Conservation (phyloP, 2,888 invertebrate genomes). For the Bombyx huttoni region DNA sequence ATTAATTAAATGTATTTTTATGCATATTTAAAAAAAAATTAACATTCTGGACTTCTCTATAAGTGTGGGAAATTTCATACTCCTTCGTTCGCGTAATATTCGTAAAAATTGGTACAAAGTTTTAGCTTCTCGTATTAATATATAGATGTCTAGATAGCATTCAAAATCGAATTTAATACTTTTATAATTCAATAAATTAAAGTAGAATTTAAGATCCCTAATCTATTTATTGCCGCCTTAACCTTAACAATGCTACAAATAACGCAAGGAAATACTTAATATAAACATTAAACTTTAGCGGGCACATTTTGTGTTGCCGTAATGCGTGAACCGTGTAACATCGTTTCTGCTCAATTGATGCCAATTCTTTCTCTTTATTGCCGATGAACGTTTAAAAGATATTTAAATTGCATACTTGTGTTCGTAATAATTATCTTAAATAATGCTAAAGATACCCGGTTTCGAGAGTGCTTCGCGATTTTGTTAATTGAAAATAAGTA, state of each 20-base stretch:
- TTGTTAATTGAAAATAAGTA: neutral
- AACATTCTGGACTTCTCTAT: no score
- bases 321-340: slow-evolving; percentile 68
- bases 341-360: slow-evolving; percentile 23
- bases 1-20: no score
- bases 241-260: slow-evolving; percentile 6
- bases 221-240: slow-evolving; percentile 6
- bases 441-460: neutral
- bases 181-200: no score
- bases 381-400: slow-evolving; percentile 33
- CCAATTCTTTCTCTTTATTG: slow-evolving; percentile 35
- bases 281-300: slow-evolving; percentile 63
- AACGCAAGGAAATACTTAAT: slow-evolving; percentile 16
- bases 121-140: no score
- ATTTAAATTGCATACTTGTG: slow-evolving; percentile 31
- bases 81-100: no score
- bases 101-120: no score
- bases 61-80: no score
- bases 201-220: neutral
- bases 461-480: neutral
- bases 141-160: no score
- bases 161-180: no score
- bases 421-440: slow-evolving; percentile 17
- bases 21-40: no score
- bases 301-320: slow-evolving; percentile 39